Percentiles rank a stretch among this genome's conserved stretches.
These are phyloP conservation scores for Ypsolopha sequella DNA, from an alignment of 2,888 invertebrate genomes.

Conservation along the genomic window DNA sequence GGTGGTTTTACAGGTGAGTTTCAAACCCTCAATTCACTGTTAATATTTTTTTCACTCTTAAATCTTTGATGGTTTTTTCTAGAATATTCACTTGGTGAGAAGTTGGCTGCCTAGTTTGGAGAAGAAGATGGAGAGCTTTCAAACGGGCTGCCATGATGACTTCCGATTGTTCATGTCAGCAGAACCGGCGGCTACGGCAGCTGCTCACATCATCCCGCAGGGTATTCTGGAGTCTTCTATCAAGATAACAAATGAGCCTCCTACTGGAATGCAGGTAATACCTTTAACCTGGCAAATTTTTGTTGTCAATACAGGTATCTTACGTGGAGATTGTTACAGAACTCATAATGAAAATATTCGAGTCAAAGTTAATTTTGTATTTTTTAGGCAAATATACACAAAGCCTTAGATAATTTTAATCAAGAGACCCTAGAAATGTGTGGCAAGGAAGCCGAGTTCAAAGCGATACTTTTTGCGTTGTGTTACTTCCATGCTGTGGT, in stretches of 20 bases:
- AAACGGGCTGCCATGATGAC: conserved; percentile 81
- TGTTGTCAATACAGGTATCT: background rate
- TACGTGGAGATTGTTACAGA: background rate
- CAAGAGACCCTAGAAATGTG: conserved; percentile 97
- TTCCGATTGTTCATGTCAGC: conserved; percentile 95
- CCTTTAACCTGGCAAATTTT: background rate
- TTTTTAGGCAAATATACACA: conserved; percentile 88
- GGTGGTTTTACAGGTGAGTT: conserved; percentile 86
- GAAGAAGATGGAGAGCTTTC: conserved; percentile 90
- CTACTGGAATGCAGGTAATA: conserved; percentile 87
- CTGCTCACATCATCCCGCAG: conserved; percentile 94
- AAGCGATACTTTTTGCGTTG: conserved; percentile 91
- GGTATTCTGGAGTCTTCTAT: conserved; percentile 96
- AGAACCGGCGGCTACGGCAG: conserved; percentile 89
- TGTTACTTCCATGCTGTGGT: conserved; percentile 98
- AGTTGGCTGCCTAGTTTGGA: conserved; percentile 93
- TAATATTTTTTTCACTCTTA: background rate
- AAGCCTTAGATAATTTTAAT: conserved; percentile 93
- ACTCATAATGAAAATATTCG: background rate
- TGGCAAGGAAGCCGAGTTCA: conserved; percentile 95
- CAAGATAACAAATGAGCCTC: conserved; percentile 98
- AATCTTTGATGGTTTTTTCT: conserved; percentile 2
- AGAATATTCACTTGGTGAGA: conserved; percentile 96
- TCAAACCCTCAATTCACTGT: background rate
- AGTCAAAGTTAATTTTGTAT: background rate